Evolutionary conservation across 2,113 vertebrate genomes (phyloP).

Genomic region (Halichoeres trimaculatus): DNA sequence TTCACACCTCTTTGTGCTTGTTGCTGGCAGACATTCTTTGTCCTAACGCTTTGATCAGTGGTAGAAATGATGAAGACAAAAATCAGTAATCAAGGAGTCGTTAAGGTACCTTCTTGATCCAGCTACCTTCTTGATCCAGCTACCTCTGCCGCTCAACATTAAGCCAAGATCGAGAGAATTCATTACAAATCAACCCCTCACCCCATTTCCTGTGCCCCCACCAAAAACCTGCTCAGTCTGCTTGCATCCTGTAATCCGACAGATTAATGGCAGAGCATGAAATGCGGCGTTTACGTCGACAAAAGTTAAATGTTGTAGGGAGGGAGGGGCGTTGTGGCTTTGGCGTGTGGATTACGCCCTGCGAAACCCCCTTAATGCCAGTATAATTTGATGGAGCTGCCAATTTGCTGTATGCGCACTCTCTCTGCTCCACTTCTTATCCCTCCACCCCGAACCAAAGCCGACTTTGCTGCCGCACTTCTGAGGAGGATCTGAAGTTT

Average conservation of each 20-base stretch:
- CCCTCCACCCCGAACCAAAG: constrained; percentile 55
- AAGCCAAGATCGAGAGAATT: constrained; percentile 67
- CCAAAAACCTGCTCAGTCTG: constrained; percentile 80
- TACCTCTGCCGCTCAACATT: constrained; percentile 42
- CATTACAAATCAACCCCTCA: constrained; percentile 69
- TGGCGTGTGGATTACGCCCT: constrained; percentile 81
- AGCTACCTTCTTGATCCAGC: constrained; percentile 13
- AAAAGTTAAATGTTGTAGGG: constrained; percentile 85
- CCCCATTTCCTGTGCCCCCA: constrained; percentile 46
- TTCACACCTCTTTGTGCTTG: background rate
- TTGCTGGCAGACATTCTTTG: constrained; percentile 2
- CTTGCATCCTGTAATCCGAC: constrained; percentile 84
- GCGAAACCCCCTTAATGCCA: constrained; percentile 80
- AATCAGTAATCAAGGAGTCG: constrained; percentile 15
- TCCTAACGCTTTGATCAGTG: background rate
- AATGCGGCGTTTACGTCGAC: constrained; percentile 84
- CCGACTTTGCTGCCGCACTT: constrained; percentile 70
- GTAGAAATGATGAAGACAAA: background rate
- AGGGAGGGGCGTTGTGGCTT: constrained; percentile 81
- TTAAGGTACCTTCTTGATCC: constrained; percentile 11
- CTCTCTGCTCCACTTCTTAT: constrained; percentile 60
- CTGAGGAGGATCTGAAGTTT: constrained; percentile 74
- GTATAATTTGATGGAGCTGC: constrained; percentile 87
- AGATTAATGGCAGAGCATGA: constrained; percentile 88
- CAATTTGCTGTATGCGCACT: constrained; percentile 85